Percentiles rank a stretch among this genome's conserved stretches.
These are phyloP conservation scores for Sitta europaea DNA, from an alignment of 2,113 vertebrate genomes.

Conservation along the genomic window DNA sequence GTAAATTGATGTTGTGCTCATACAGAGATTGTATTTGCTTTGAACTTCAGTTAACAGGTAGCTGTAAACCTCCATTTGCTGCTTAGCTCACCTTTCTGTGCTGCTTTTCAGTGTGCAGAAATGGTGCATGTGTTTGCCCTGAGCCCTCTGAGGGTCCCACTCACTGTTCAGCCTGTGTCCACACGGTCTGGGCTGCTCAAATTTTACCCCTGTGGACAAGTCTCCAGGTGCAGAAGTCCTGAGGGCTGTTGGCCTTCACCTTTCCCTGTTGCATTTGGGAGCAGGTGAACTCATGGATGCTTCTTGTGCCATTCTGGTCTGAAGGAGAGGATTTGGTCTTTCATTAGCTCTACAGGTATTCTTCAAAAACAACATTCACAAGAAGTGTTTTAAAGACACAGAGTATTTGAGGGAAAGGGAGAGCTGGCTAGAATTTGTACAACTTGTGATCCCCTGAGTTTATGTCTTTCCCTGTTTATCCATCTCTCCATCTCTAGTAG, in stretches of 20 bases:
- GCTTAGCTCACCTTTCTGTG: not conserved
- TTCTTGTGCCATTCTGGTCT: not conserved
- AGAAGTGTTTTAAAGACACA: not conserved
- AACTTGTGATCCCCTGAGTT: not conserved
- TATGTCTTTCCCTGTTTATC: not conserved
- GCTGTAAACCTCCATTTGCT: not conserved
- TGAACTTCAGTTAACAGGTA: not conserved
- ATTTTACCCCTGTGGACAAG: not conserved
- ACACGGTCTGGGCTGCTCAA: not conserved
- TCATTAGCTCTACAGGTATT: not conserved
- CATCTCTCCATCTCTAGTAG: not conserved
- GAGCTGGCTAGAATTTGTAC: not conserved
- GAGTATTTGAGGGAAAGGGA: not conserved
- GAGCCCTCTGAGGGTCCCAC: not conserved
- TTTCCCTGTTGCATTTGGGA: not conserved
- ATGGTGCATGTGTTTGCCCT: not conserved
- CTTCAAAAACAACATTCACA: not conserved
- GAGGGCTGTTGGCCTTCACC: not conserved
- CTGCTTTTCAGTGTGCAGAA: not conserved
- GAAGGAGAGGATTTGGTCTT: not conserved
- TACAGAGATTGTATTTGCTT: not conserved
- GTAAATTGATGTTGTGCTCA: not conserved
- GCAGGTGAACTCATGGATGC: not conserved
- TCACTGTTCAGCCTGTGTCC: not conserved
- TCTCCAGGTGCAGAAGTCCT: not conserved